These are phyloP conservation scores for Cichladusa arquata DNA, from an alignment of 2,113 vertebrate genomes.

Conservation along the genomic window DNA sequence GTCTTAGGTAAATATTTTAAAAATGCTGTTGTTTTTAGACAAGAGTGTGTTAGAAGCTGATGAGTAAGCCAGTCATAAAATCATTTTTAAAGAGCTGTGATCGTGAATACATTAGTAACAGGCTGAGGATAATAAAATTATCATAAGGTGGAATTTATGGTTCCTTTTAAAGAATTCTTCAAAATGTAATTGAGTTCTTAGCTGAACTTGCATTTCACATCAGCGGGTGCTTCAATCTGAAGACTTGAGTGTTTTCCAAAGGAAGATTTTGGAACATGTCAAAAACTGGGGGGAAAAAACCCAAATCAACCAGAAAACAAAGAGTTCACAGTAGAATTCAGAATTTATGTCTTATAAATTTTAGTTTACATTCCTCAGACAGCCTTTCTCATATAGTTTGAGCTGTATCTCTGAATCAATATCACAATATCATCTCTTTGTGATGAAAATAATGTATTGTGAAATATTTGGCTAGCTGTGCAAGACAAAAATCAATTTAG, in stretches of 20 bases:
- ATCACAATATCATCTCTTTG: not conserved
- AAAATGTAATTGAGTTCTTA: not conserved
- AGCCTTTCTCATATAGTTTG: not conserved
- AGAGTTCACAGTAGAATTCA: not conserved
- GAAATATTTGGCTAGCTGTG: not conserved
- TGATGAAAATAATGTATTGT: not conserved
- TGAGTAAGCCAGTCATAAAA: conserved; percentile 10
- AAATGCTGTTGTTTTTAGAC: not conserved
- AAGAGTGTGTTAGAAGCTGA: not conserved
- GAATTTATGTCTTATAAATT: not conserved
- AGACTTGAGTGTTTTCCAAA: not conserved
- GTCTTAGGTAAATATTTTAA: not conserved
- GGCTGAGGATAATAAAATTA: conserved; percentile 22
- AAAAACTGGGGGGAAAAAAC: rapidly evolving
- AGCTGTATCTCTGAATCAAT: not conserved
- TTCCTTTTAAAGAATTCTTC: not conserved
- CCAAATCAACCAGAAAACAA: not conserved
- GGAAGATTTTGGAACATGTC: not conserved
- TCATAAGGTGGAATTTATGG: not conserved
- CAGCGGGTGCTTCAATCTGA: not conserved
- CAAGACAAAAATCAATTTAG: rapidly evolving
- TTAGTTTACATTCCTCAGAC: not conserved
- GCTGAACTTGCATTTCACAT: not conserved
- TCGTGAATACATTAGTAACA: conserved; percentile 27
- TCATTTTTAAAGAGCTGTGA: not conserved